Base-by-base conservation (phyloP, 2,113 vertebrate genomes). In the Steatornis caripensis region DNA sequence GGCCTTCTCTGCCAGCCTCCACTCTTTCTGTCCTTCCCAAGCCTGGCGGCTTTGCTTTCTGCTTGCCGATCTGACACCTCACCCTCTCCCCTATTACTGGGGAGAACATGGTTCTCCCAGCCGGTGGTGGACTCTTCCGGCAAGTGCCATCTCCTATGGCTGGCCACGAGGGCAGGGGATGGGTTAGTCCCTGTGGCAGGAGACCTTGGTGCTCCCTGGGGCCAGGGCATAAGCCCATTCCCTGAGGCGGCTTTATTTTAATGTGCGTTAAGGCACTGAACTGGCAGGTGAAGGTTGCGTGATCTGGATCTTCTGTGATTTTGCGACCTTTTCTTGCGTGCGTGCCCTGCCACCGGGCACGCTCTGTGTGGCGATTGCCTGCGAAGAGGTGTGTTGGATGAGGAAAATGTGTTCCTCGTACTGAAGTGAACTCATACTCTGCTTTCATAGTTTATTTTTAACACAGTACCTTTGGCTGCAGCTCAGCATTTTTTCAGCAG, bases 401-500 rank as follows among this genome's bases (percentile, higher is more conserved):
- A 64, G 79, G 64, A 71, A 81, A 86, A 64, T 37, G 23, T 2
- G 7, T 34, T 54, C 27, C 46, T 82, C 2, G 0, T 62, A 18
- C n/a, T 62, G 24, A 78, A 87, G 81, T 34, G 84, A 91, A 65
- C 24, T 16, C 72, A 20, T 26, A 11, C 54, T 71, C 58, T 84
- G n/a, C 57, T 97, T 91, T 82, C 49, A 20, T 11, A 57, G n/a
- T 77, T 71, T 72, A 46, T 39, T 89, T 95, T 70, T 76, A 87
- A 26, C 41, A 14, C 11, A 22, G 30, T 45, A 69, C 45, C 46
- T 93, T 74, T 97, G 88, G 86, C 84, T 74, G 23, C 46, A 46
- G 71, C 41, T 45, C 54, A 69, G 37, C 32, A 7, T 80, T 58
- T 93, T 84, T 84, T 49, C n/a, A 22, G 70, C 32, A 32, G 23